A percentile compares a stretch with the other conserved stretches of the same genome.
Evolutionary conservation across 2,113 vertebrate genomes (phyloP).

Genomic region (Phyllopteryx taeniolatus): DNA sequence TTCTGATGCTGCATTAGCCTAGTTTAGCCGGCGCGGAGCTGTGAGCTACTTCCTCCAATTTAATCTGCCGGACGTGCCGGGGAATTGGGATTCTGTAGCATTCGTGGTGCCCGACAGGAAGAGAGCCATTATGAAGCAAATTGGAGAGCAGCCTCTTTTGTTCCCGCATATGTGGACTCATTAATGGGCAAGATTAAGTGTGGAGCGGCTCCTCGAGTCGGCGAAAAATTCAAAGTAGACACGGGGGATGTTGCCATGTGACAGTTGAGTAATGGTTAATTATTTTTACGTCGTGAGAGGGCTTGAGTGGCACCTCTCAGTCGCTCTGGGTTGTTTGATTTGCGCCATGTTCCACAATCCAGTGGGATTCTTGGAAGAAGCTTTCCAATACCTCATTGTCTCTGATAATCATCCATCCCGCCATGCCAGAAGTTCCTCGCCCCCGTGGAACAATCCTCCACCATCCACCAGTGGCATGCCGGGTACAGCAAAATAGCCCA

Average conservation of each 20-base stretch:
- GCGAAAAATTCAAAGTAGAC: conserved; percentile 38
- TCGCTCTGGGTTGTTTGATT: conserved; percentile 21
- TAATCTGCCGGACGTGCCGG: conserved; percentile 35
- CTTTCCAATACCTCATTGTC: conserved; percentile 27
- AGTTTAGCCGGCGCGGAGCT: conserved; percentile 6
- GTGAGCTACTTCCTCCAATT: conserved; percentile 27
- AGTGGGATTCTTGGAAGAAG: conserved; percentile 36
- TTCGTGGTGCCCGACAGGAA: conserved; percentile 25
- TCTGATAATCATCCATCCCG: conserved; percentile 16
- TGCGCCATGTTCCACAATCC: conserved; percentile 27
- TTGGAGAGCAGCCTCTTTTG: conserved; percentile 42
- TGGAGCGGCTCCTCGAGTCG: conserved; percentile 29
- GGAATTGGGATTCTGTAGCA: conserved; percentile 30
- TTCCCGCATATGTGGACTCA: conserved; percentile 19
- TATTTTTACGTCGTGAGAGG: conserved; percentile 27
- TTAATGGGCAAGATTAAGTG: conserved; percentile 52
- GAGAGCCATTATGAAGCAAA: conserved; percentile 41
- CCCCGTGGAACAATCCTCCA: conserved; percentile 58
- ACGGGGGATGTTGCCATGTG: conserved; percentile 32
- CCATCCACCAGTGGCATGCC: conserved; percentile 57
- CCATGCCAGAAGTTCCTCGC: conserved; percentile 21
- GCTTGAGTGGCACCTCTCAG: conserved; percentile 21
- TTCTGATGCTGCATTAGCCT: conserved; percentile 29
- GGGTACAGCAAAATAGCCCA: conserved; percentile 56
- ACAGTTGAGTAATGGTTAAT: conserved; percentile 54